Conservation (phyloP, 2,888 invertebrate species). For the Caenorhabditis drosophilae region DNA sequence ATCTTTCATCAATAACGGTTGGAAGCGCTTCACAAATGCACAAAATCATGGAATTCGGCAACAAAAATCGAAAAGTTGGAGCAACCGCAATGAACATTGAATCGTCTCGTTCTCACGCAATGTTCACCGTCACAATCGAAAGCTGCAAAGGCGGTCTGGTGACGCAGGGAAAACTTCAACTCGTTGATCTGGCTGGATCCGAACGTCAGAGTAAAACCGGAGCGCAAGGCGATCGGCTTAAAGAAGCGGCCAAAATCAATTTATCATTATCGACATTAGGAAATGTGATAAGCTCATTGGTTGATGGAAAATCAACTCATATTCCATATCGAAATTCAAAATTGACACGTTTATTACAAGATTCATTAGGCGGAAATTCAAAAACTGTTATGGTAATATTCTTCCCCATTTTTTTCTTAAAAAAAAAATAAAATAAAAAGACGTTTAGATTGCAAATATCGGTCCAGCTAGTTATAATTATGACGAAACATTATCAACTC, state of each 20-base stretch:
- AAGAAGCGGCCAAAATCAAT: constrained; percentile 96
- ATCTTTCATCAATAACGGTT: constrained; percentile 94
- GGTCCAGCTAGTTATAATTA: constrained; percentile 96
- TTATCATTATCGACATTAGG: constrained; percentile 93
- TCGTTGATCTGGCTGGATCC: constrained; percentile 96
- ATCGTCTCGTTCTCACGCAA: constrained; percentile 82
- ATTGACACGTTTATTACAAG: constrained; percentile 89
- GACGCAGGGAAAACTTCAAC: constrained; percentile 88
- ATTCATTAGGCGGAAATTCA: constrained; percentile 78
- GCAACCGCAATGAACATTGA: constrained; percentile 97
- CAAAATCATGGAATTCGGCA: constrained; percentile 91
- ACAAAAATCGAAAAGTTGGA: constrained; percentile 85
- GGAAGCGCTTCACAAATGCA: constrained; percentile 94
- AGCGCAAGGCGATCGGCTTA: constrained; percentile 79
- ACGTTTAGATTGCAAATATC: constrained; percentile 89
- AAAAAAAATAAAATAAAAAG: no score
- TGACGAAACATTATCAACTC: constrained; percentile 93
- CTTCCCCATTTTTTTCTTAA: not conserved
- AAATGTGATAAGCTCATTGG: constrained; percentile 95
- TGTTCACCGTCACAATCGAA: constrained; percentile 96
- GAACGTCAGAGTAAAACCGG: constrained; percentile 93
- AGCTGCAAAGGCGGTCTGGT: constrained; percentile 30
- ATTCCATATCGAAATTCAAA: constrained; percentile 98
- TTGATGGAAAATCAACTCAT: constrained; percentile 95
- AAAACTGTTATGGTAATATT: constrained; percentile 73